Percentiles rank a stretch among this genome's conserved stretches.
phyloP scores from a whole-genome alignment of 2,797 vertebrate genomes.

The Siniperca obscura region DNA sequence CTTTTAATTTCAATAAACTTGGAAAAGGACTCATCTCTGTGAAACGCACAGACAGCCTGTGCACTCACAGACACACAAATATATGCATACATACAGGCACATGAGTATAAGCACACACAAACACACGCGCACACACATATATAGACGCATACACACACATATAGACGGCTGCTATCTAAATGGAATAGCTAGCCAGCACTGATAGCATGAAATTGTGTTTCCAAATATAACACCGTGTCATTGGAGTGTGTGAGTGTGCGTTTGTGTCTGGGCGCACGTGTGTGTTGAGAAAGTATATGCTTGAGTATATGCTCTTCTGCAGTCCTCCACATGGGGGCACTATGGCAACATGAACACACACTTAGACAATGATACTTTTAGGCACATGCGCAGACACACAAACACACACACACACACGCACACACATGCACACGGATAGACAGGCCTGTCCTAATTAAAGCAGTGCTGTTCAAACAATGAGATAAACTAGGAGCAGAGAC shows the following conservation, averaged over 20 bases:
- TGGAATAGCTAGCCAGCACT: slow-evolving; percentile 82
- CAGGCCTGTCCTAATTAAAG: slow-evolving; percentile 81
- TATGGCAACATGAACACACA: slow-evolving; percentile 65
- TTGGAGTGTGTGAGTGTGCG: slow-evolving; percentile 61
- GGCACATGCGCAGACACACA: slow-evolving; percentile 23
- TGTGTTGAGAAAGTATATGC: slow-evolving; percentile 19
- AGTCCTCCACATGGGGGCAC: slow-evolving; percentile 76
- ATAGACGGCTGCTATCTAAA: slow-evolving; percentile 79
- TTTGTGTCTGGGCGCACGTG: slow-evolving; percentile 19
- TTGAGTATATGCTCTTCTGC: slow-evolving; percentile 20
- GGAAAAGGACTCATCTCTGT: slow-evolving; percentile 34
- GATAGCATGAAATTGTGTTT: slow-evolving; percentile 85
- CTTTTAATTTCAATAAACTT: slow-evolving; percentile 72
- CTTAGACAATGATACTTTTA: slow-evolving; percentile 33
- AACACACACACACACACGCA: slow-evolving; percentile 29
- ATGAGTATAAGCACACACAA: background rate
- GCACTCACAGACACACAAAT: slow-evolving; percentile 35
- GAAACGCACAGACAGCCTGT: slow-evolving; percentile 32
- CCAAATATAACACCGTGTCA: slow-evolving; percentile 85
- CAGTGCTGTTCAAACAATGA: slow-evolving; percentile 78
- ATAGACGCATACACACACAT: slow-evolving; percentile 60
- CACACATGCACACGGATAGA: slow-evolving; percentile 43
- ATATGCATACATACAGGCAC: slow-evolving; percentile 39
- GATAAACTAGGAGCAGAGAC: slow-evolving; percentile 76
- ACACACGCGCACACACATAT: slow-evolving; percentile 44